Evolutionary conservation across 1,140 invertebrate species (phyloP), one percentile per base, ranked within the genome.

Genomic region (Drosophila kurseongensis): DNA sequence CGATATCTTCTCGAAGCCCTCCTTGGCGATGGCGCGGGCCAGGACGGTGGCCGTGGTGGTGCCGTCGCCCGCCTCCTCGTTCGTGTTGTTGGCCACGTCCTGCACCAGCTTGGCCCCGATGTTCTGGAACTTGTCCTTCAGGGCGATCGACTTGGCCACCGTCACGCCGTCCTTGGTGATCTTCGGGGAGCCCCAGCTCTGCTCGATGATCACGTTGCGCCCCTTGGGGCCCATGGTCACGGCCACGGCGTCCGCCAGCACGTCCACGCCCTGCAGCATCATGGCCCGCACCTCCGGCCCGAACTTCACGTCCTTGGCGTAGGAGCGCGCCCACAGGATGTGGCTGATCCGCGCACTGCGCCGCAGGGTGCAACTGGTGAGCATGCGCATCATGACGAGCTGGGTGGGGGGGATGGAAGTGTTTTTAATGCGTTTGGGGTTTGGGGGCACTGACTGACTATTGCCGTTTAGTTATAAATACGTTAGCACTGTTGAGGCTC

Each of bases 181-280:
- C 93, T 99, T 99, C 9, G 99, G 99, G 57, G 97, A 97, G 7
- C 99, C 99, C 99, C 99, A 99, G n/a, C 97, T 98, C 93, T 99
- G 98, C 93, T 99, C 99, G 74, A 99, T 94, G 83, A 99, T 99
- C 10, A 99, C 99, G 93, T 99, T 99, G 76, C 99, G 95, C 47
- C 99, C 99, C 95, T 99, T 99, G 58, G 99, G 99, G 32, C 99
- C 99, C 98, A 99, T 99, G 40, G 99, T 99, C 18, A 99, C 98
- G 7, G 99, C 98, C 14, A 99, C 99, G 35, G 98, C 98, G 94
- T 99, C 98, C 44, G 99, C 98, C 16, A 99, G 94, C 10, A 99
- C 95, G 93, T 99, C 98, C 9, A 99, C 98, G 52, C 99, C 99
- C 92, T 98, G 97, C n/a, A 99, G 94, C 98, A 99, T 99, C 58